Base-by-base conservation (phyloP, 2,113 vertebrate species). In the Cheilinus undulatus region DNA sequence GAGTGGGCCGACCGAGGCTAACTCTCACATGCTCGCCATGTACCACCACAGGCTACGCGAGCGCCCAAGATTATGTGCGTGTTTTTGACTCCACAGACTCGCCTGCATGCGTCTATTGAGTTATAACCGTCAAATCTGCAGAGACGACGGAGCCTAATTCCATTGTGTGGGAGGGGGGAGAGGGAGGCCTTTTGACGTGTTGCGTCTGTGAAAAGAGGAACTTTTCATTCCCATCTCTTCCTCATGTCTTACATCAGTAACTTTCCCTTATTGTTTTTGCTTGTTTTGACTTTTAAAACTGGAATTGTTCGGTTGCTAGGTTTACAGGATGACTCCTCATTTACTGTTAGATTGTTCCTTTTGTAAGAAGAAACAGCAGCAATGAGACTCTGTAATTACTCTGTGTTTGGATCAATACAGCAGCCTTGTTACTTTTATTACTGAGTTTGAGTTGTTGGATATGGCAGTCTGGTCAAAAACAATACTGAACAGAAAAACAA, bases 1-100 rank as follows among this genome's bases (percentile, higher is more conserved):
- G 69, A 73, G 75, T 80, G 83, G 78, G 85, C 67, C 34, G 32
- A 62, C 45, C 20, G 9, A 77, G 73, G 79, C 60, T 27, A 61
- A 67, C 69, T 61, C 51, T 74, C 49, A 23, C 57, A 51, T 52
- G 51, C 74, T 42, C 48, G 38, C 62, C 19, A 13, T 59, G 72
- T 64, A 70, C 30, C 59, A 76, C 71, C 72, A 40, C 2, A 5
- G 69, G 77, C 73, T 68, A 56, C 43, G 38, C 48, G 20, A 50
- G 30, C 14, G 13, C 70, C 22, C 7, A 50, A n/a, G 48, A 53
- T 50, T 40, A 14, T 15, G 4, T 54, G 61, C 48, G 20, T 23
- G 59, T 59, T 51, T n/a, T 70, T 68, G 56, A 30, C 26, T 69
- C 27, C 34, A 50, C 27, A 11, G 8, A 36, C 22, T 46, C 17